phyloP scores from a whole-genome alignment of 2,888 invertebrate species.

The Fissipunctia ypsillon region DNA sequence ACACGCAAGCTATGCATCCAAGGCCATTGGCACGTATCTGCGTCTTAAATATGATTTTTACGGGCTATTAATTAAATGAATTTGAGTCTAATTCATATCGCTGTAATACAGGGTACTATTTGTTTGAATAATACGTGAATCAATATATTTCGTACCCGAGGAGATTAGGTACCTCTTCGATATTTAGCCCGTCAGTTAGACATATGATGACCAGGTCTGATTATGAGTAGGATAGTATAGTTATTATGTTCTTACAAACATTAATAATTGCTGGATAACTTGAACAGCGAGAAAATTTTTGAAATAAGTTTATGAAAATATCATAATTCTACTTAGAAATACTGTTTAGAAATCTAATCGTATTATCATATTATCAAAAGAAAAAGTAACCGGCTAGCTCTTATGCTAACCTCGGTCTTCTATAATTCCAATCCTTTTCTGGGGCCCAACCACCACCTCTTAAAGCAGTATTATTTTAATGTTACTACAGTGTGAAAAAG shows the following conservation, averaged over 20 bases:
- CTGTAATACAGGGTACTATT: background rate
- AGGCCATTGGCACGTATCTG: too few species aligned
- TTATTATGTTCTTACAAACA: background rate
- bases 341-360: background rate
- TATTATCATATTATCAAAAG: background rate
- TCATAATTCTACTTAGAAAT: background rate
- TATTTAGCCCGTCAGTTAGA: background rate
- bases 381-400: background rate
- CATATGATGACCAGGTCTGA: background rate
- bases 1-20: too few species aligned
- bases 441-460: too few species aligned
- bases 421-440: background rate
- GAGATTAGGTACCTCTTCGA: background rate
- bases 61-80: background rate
- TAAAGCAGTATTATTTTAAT: too few species aligned
- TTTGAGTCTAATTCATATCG: background rate
- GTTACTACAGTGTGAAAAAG: too few species aligned
- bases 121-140: background rate
- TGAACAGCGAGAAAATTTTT: too few species aligned
- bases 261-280: background rate
- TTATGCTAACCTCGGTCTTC: background rate
- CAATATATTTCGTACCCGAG: background rate
- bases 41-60: background rate
- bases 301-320: background rate
- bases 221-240: background rate